Percentiles rank a stretch among this genome's conserved stretches.
These are phyloP conservation scores for Myrmecophaga tridactyla DNA, from an alignment of 2,113 vertebrate species.

Conservation along the genomic window DNA sequence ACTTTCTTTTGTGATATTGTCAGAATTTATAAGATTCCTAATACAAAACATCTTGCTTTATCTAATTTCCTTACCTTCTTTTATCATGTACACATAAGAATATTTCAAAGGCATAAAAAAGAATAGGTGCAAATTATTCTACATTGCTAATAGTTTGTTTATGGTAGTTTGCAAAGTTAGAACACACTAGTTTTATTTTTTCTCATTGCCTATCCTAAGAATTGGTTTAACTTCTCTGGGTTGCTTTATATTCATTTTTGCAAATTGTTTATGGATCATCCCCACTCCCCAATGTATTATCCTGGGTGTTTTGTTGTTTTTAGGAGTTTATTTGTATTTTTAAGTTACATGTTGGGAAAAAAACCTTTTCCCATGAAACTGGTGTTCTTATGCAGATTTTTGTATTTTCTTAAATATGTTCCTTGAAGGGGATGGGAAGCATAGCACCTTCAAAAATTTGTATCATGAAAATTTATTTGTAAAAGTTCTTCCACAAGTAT, in stretches of 20 bases:
- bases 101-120: background rate
- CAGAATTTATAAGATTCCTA: background rate
- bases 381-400: constrained; percentile 18
- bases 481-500: background rate
- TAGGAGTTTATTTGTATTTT: background rate
- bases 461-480: constrained; percentile 15
- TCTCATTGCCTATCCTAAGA: background rate
- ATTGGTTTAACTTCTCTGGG: background rate
- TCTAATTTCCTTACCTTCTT: background rate
- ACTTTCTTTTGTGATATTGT: background rate
- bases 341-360: background rate
- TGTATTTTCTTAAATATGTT: too few relatives aligned
- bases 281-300: background rate
- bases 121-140: background rate
- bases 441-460: background rate
- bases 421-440: background rate
- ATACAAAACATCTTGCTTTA: background rate
- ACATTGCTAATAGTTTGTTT: background rate
- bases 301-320: background rate
- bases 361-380: constrained; percentile 5
- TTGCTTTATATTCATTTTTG: constrained; percentile 13
- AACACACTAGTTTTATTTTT: background rate
- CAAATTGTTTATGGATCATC: background rate
- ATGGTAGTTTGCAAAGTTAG: constrained; percentile 5
- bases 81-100: background rate